Conservation (phyloP, 2,113 vertebrate species). For the cat (Felis catus) region DNA sequence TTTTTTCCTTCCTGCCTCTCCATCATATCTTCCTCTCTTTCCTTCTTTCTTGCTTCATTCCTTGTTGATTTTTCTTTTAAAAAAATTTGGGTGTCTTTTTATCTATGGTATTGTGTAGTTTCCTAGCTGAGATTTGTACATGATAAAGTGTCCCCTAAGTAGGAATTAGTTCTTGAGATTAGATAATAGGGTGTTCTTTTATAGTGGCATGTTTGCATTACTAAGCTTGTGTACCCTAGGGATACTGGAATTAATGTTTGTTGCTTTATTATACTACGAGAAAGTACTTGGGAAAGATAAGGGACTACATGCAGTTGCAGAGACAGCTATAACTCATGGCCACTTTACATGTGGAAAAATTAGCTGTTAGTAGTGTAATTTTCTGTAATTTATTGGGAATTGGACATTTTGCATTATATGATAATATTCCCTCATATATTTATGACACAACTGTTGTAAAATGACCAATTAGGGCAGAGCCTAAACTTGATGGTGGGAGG, state of each 20-base stretch:
- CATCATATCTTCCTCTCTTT: rapidly evolving
- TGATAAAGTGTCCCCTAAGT: slow-evolving; percentile 8
- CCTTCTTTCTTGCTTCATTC: background rate
- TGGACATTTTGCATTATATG: background rate
- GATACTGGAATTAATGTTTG: background rate
- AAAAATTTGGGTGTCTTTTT: background rate
- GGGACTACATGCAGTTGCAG: background rate
- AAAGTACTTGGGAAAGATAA: slow-evolving; percentile 15
- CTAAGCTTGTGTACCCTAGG: background rate
- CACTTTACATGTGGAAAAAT: slow-evolving; percentile 31
- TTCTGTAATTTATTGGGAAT: background rate
- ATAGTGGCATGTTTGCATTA: background rate
- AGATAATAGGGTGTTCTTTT: background rate
- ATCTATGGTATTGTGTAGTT: background rate
- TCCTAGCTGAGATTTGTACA: background rate
- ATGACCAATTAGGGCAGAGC: background rate
- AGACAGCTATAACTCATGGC: background rate
- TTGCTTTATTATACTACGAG: background rate
- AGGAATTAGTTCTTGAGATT: background rate
- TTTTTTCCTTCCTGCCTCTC: background rate
- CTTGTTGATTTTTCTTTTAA: background rate
- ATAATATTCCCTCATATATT: slow-evolving; percentile 18
- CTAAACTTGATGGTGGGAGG: background rate
- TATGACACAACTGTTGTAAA: slow-evolving; percentile 20
- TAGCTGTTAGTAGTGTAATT: background rate